A percentile compares a stretch with the other conserved stretches of the same genome.
phyloP scores from a whole-genome alignment of 2,888 invertebrate genomes.

The Lissocephala sabroskyi region DNA sequence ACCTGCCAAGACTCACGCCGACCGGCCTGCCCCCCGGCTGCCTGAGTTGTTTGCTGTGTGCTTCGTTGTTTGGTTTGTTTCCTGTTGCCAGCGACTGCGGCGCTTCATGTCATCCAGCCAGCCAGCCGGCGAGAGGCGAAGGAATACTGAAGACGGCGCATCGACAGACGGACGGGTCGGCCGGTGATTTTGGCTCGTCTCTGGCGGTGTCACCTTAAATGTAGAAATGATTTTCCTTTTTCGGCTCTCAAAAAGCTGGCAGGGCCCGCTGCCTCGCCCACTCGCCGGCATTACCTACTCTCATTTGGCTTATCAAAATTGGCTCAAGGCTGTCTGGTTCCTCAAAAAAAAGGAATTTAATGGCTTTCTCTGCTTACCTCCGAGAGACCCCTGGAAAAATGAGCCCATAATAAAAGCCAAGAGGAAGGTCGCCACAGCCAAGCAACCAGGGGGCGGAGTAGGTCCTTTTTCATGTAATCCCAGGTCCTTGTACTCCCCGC shows the following conservation, averaged over 20 bases:
- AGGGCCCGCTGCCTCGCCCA: conserved; percentile 18
- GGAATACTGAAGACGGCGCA: neutral
- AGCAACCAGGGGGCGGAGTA: too few species aligned
- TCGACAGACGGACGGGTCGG: conserved; percentile 1
- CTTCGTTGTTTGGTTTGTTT: conserved; percentile 52
- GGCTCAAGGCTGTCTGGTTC: conserved; percentile 27
- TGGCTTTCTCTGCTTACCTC: too few species aligned
- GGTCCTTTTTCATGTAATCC: too few species aligned
- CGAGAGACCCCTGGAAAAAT: too few species aligned
- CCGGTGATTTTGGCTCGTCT: too few species aligned
- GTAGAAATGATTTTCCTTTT: conserved; percentile 41
- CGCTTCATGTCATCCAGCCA: neutral
- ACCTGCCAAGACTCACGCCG: too few species aligned
- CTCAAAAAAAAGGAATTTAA: conserved; percentile 26
- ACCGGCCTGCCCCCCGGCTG: neutral
- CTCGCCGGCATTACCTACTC: neutral
- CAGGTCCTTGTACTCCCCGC: too few species aligned
- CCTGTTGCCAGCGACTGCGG: conserved; percentile 26
- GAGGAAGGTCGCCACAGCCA: too few species aligned
- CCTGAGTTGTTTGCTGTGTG: conserved; percentile 33
- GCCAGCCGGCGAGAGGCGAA: conserved; percentile 2
- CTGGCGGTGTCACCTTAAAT: conserved; percentile 59
- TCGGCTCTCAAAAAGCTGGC: conserved; percentile 21
- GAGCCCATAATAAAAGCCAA: too few species aligned
- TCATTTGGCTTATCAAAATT: conserved; percentile 36